Evolutionary conservation across 2,797 vertebrate genomes (phyloP).

Genomic region (Agapornis canus): DNA sequence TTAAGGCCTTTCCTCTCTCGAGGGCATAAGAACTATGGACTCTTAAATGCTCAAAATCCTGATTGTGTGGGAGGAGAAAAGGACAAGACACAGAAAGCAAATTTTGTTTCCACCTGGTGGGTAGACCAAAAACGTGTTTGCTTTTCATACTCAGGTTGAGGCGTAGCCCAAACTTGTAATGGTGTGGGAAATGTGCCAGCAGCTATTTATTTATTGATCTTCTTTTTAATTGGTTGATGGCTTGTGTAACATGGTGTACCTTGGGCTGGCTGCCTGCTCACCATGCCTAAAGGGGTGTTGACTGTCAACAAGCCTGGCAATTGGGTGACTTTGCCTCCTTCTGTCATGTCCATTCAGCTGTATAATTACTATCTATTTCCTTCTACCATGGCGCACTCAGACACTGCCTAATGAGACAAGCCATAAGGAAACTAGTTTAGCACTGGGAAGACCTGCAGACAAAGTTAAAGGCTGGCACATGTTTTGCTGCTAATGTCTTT

Average conservation of each 20-base stretch:
- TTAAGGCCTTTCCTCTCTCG: conserved; percentile 56
- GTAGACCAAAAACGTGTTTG: conserved; percentile 5
- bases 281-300: not conserved
- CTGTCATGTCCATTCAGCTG: not conserved
- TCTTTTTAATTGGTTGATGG: not conserved
- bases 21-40: conserved; percentile 63
- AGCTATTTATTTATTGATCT: conserved; percentile 42
- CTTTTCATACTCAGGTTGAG: conserved; percentile 27
- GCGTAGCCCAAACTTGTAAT: not conserved
- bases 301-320: conserved; percentile 19
- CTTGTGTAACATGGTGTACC: not conserved
- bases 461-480: not conserved
- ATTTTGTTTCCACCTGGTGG: conserved; percentile 7
- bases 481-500: not conserved
- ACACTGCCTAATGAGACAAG: not conserved
- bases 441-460: not conserved
- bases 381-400: not conserved
- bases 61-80: conserved; percentile 34
- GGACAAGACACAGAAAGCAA: conserved; percentile 8
- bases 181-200: not conserved
- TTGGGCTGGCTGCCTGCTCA: conserved; percentile 26
- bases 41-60: conserved; percentile 1
- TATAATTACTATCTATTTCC: not conserved
- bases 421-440: not conserved
- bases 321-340: conserved; percentile 46